Evolutionary conservation across 2,888 invertebrate species (phyloP), one percentile per base, ranked within the genome.

Genomic region (Aphodius sticticus): DNA sequence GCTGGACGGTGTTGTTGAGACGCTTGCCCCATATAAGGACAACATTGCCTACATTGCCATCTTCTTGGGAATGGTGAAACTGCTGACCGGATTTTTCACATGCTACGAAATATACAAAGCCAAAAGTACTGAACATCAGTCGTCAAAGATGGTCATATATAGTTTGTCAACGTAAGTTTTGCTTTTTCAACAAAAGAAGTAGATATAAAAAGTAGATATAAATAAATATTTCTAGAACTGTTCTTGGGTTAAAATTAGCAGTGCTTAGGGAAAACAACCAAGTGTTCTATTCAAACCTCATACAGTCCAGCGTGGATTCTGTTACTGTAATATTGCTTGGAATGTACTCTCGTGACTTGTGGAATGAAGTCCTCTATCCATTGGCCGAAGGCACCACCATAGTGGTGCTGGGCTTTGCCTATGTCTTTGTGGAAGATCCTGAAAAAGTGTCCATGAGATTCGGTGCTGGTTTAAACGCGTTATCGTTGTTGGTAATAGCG

Each of bases 61-160:
- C 9, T 70, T 26, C 26, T 78, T 69, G 16, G 38, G 38, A 26
- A 16, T 78, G 16, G 16, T 78, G 6, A 14, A 78, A n/a, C 16
- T 37, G 15, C 16, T 72, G 6, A 16, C 72, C 6, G 78, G 78
- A 12, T n/a, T 78, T 6, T 72, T 78, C n/a, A 26, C 72, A 2
- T 78, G 78, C 53, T 78, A 72, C 14, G 16, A 78, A 37, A 70
- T 78, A 6, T 78, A 38, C 26, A 72, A 78, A 72, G 36, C 16
- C 9, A 72, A 72, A n/a, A 38, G 14, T 0, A 72, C 72, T 69
- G 35, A 15, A 14, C 16, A 26, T 4, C 26, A 16, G 12, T 78
- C 78, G 37, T 72, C 70, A 16, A 77, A 38, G 37, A 38, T 72
- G 9, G 70, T 78, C 38, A 69, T 74, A 74, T 36, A 37, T 35